phyloP scores from a whole-genome alignment of 2,113 vertebrate genomes.

The Ptilonorhynchus violaceus region DNA sequence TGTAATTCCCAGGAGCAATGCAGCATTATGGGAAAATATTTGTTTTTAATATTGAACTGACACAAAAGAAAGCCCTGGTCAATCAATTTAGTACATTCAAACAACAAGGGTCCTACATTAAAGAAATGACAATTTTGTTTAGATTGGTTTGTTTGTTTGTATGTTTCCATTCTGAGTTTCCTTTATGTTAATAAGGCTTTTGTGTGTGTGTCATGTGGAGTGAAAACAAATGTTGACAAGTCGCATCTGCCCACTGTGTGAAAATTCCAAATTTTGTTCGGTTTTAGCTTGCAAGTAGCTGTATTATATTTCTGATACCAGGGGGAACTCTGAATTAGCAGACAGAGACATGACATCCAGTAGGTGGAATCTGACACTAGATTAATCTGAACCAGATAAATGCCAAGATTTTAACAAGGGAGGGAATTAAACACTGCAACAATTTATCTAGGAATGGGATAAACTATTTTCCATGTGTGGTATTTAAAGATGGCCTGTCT shows the following conservation, averaged over 20 bases:
- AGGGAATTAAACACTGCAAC: background rate
- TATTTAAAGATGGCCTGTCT: background rate
- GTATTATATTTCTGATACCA: slow-evolving; percentile 27
- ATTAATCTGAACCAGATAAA: slow-evolving; percentile 40
- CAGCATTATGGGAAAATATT: slow-evolving; percentile 42
- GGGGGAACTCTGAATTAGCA: slow-evolving; percentile 8
- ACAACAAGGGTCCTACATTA: background rate
- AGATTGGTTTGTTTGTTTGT: background rate
- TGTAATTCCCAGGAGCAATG: slow-evolving; percentile 16
- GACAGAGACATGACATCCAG: slow-evolving; percentile 14
- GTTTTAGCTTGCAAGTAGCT: slow-evolving; percentile 32
- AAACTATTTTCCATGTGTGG: background rate
- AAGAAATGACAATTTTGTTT: background rate
- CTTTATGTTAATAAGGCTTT: background rate
- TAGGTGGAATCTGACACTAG: slow-evolving; percentile 24
- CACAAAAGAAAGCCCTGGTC: background rate
- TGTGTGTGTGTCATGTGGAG: background rate
- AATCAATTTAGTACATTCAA: background rate
- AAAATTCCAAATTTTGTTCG: slow-evolving; percentile 45
- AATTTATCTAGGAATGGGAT: background rate
- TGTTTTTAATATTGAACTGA: slow-evolving; percentile 7
- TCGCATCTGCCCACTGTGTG: background rate
- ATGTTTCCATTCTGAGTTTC: background rate
- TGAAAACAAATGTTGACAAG: slow-evolving; percentile 32
- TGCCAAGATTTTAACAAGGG: slow-evolving; percentile 13